Percentiles rank a stretch among this genome's conserved stretches.
phyloP scores from a whole-genome alignment of 2,113 vertebrate genomes.

The Thryonomys swinderianus region DNA sequence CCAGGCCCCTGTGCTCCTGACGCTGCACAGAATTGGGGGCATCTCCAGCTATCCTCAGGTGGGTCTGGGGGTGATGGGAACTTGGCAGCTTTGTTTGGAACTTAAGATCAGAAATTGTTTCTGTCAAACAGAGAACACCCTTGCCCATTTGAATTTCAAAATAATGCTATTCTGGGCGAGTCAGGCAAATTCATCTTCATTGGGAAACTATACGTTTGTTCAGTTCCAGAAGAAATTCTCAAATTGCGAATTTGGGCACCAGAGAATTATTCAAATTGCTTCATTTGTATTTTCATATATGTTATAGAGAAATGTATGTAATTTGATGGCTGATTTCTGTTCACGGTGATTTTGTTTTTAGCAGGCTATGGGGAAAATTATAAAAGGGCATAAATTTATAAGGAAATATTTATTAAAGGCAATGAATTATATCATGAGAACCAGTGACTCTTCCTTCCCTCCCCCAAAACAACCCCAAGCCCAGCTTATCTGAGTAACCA shows the following conservation, averaged over 20 bases:
- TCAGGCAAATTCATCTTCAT: background rate
- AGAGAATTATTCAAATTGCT: background rate
- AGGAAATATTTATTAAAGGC: constrained; percentile 34
- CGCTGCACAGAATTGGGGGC: background rate
- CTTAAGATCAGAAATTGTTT: background rate
- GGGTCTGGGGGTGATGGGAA: background rate
- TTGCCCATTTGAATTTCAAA: constrained; percentile 49
- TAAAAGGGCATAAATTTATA: background rate
- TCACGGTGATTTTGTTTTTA: background rate
- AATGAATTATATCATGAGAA: constrained; percentile 48
- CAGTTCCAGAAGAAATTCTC: background rate
- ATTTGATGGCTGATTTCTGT: constrained; percentile 13
- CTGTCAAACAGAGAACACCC: constrained; percentile 49
- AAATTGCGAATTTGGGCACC: background rate
- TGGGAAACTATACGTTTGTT: background rate
- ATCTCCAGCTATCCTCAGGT: background rate
- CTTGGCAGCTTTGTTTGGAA: background rate
- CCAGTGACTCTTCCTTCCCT: background rate
- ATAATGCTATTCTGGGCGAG: background rate
- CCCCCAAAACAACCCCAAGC: background rate
- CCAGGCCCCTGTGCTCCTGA: background rate
- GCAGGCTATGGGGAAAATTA: background rate
- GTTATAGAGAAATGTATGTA: background rate
- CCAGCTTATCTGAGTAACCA: constrained; percentile 51
- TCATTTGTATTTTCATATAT: background rate